Base-by-base conservation (phyloP, 2,888 invertebrate genomes). In the Hirudinaria manillensis region DNA sequence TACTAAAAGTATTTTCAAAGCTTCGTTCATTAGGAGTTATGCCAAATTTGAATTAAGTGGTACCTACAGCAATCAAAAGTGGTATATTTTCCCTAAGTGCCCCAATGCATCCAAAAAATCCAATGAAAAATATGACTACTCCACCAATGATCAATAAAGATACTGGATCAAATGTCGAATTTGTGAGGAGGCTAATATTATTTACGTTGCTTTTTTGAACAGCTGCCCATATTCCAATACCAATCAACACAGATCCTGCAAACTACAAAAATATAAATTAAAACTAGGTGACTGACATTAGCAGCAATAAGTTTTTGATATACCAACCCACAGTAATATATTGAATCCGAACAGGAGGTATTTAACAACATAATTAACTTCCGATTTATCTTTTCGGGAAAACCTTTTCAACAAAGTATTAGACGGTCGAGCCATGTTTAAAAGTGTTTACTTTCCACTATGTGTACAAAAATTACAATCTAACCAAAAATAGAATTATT, bases 261-360 rank as follows among this genome's bases (percentile, higher is more conserved):
- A 94, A 88, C 94, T 85, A 82, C 36, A 66, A 38, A 21, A n/a
- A 38, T 45, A n/a, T 45, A 72, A 24, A 56, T 32, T 36, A 4
- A 24, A 21, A 6, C 19, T 21, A 0, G 3, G 27, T 51, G 24
- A 7, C 21, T 36, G 24, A 21, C 16, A 45, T 10, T 61, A 1
- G 21, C 21, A 24, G 27, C 61, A 61, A 27, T 61, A 61, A 10
- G 24, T 27, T 61, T 13, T 53, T 53, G 21, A 19, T 19, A 53
- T 19, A 87, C 90, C 90, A 87, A 94, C 94, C 95, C 94, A 97
- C 88, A 97, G 94, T 83, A 96, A 88, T 80, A 96, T 95, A 89
- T 97, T 97, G 87, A 95, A 95, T 84, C 93, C 92, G 88, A 97
- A 97, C 84, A 97, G 94, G 87, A 95, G 90, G 88, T 97, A 98